phyloP scores from a whole-genome alignment of 2,888 invertebrate species.

The Scotopteryx bipunctaria region DNA sequence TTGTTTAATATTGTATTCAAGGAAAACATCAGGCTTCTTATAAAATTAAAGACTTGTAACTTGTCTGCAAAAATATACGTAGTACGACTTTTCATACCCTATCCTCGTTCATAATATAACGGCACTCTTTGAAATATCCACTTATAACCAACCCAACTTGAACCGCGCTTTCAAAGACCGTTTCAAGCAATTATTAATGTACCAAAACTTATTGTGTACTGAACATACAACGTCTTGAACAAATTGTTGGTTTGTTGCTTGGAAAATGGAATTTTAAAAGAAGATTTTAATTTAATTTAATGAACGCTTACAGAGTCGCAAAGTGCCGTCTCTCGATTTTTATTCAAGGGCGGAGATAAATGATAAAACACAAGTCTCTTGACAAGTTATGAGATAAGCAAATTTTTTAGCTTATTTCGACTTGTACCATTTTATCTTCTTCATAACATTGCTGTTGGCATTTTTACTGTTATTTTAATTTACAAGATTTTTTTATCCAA shows the following conservation, averaged over 20 bases:
- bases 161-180: constrained; percentile 22
- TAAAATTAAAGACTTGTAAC: constrained; percentile 6
- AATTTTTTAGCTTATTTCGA: no score
- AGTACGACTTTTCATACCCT: constrained; percentile 22
- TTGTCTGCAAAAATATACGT: constrained; percentile 10
- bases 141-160: constrained; percentile 20
- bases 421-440: no score
- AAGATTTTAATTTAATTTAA: constrained; percentile 17
- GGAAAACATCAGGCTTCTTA: not conserved
- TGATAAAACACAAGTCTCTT: not conserved
- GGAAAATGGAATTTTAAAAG: constrained; percentile 16
- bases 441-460: no score
- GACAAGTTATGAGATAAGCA: no score
- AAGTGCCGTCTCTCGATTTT: constrained; percentile 1
- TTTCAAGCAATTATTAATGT: constrained; percentile 30
- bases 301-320: not conserved
- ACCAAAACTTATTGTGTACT: constrained; percentile 31
- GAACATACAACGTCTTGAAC: constrained; percentile 22
- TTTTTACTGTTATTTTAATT: not conserved
- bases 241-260: constrained; percentile 25
- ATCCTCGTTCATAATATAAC: constrained; percentile 18
- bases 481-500: not conserved
- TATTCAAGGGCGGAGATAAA: not conserved
- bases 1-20: not conserved
- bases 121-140: constrained; percentile 16